Evolutionary conservation across 2,888 invertebrate species (phyloP), one percentile per base, ranked within the genome.

Genomic region (Apotomis capreana): DNA sequence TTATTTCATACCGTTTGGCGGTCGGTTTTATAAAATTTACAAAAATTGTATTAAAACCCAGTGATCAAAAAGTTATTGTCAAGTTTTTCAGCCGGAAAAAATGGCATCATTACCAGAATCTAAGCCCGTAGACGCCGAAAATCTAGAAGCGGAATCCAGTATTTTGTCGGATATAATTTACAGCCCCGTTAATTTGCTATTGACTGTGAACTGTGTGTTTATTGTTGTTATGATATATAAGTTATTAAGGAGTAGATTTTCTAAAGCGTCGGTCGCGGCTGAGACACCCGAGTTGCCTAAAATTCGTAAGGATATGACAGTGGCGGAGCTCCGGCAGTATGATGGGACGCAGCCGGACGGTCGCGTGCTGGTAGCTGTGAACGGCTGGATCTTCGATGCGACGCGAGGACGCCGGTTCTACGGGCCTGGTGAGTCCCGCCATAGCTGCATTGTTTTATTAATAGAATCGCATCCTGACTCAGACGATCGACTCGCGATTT

Each of bases 331-430:
- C 77, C 95, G 95, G 78, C 95, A 96, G 78, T 99, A 95, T 87
- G 97, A 99, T 87, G 99, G 99, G 5, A 96, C 92, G 69, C 97
- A 96, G 83, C 93, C 95, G 46, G 98, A 98, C 83, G 98, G 98
- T 40, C 94, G 99, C 78, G 96, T 99, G 74, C 94, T 99, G 77
- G 95, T 99, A 58, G 99, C 98, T 8, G 97, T 99, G 68, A 98
- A 99, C 89, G 98, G 98, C 40, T 98, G 96, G 93, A 97, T 99
- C 67, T 99, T 98, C 91, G 99, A 99, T 92, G 98, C 96, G 77
- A 98, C 99, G 57, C 95, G 95, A 85, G 98, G 98, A 74, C 97
- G 96, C 84, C 94, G 95, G 76, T 98, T 98, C 89, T 99, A 99
- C 90, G 99, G 99, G 36, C 98, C 98, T 90, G 98, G 99, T 98